phyloP scores from a whole-genome alignment of 2,888 invertebrate genomes.

The Sisyra terminalis region DNA sequence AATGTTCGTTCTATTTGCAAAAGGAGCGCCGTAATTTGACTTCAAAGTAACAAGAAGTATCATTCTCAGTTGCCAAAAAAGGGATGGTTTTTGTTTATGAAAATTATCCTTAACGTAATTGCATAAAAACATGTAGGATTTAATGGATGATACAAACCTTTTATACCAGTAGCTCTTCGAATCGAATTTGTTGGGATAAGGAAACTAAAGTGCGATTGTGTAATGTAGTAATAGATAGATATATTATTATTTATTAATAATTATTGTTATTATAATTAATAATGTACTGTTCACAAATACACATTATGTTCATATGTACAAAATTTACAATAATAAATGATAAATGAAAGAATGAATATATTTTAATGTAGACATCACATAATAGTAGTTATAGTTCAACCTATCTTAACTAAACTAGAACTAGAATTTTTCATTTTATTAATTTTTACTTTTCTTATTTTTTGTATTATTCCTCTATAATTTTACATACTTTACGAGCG shows the following conservation, averaged over 20 bases:
- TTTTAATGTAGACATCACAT: slow-evolving; percentile 28
- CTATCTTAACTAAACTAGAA: slow-evolving; percentile 19
- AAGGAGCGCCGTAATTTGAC: too few species aligned
- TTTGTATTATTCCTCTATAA: slow-evolving; percentile 10
- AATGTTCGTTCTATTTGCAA: too few species aligned
- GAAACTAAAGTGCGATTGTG: neutral
- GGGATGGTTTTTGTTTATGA: too few species aligned
- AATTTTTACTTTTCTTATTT: slow-evolving; percentile 8
- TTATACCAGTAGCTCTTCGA: too few species aligned
- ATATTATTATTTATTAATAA: slow-evolving; percentile 18
- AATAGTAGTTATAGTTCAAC: slow-evolving; percentile 17
- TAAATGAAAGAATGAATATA: too few species aligned
- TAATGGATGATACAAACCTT: too few species aligned
- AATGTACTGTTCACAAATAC: slow-evolving; percentile 28
- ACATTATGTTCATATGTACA: slow-evolving; percentile 32
- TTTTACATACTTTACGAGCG: slow-evolving; percentile 10
- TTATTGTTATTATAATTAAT: slow-evolving; percentile 4
- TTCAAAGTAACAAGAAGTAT: too few species aligned
- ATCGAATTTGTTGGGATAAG: too few species aligned
- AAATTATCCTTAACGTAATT: too few species aligned
- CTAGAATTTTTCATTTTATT: slow-evolving; percentile 12
- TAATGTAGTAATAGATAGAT: slow-evolving; percentile 27
- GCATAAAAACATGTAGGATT: too few species aligned
- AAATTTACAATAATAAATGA: slow-evolving; percentile 30
- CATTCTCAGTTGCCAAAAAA: too few species aligned